Evolutionary conservation across 1,140 invertebrate genomes (phyloP).

Genomic region (Pentalonia nigronervosa): DNA sequence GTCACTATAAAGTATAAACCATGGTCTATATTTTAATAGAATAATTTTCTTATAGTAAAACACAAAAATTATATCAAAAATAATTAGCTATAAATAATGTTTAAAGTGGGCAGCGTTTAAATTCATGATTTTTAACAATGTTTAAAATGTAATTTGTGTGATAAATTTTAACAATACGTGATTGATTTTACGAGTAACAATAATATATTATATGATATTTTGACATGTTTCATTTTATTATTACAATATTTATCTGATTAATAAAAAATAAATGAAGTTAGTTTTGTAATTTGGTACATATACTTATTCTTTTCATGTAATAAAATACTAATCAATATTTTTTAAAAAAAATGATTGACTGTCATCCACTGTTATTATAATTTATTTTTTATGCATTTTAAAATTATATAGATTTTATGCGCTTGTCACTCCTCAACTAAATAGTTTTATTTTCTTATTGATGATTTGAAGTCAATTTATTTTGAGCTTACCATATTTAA

Average conservation of each 20-base stretch:
- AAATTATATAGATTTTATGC: neutral
- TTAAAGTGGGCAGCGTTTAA: neutral
- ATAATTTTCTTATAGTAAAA: neutral
- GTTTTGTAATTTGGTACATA: neutral
- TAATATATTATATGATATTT: neutral
- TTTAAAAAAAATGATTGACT: neutral
- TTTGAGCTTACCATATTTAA: neutral
- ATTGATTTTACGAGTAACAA: neutral
- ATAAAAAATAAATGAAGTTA: neutral
- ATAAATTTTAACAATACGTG: neutral
- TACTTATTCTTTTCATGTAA: no score
- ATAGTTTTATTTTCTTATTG: neutral
- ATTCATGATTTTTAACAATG: neutral
- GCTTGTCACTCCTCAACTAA: neutral
- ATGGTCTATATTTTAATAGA: neutral
- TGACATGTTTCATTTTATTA: neutral
- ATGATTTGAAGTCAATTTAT: neutral
- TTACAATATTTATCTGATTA: neutral
- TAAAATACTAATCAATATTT: no score
- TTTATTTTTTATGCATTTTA: neutral
- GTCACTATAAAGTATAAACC: neutral
- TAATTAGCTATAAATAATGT: neutral
- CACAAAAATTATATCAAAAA: neutral
- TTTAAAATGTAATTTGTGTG: no score
- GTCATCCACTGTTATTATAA: neutral